Evolutionary conservation across 2,888 invertebrate species (phyloP).

Genomic region (Protonemura montana): DNA sequence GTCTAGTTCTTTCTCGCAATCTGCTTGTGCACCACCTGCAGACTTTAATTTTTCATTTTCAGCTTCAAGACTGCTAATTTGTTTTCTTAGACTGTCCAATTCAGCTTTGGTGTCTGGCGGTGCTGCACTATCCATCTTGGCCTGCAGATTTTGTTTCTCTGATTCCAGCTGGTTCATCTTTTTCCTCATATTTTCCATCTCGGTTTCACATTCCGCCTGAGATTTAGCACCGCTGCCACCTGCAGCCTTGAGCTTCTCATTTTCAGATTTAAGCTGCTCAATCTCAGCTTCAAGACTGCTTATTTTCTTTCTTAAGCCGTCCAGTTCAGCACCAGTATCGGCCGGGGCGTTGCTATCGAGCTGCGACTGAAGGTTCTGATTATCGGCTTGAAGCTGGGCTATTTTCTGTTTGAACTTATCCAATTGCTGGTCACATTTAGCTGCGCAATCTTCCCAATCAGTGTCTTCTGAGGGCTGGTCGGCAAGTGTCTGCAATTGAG

Average conservation of each 20-base stretch:
- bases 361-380: background rate
- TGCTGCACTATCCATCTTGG: background rate
- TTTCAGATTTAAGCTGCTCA: background rate
- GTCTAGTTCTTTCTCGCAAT: background rate
- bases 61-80: background rate
- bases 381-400: background rate
- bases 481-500: background rate
- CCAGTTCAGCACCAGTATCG: background rate
- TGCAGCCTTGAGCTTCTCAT: background rate
- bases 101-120: background rate
- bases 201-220: background rate
- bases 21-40: background rate
- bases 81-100: background rate
- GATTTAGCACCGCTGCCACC: background rate
- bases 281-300: background rate
- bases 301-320: background rate
- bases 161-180: background rate
- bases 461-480: too few relatives aligned
- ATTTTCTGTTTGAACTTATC: constrained; percentile 15
- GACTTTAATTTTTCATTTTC: background rate
- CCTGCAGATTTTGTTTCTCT: background rate
- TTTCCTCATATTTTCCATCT: background rate
- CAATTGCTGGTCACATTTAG: background rate
- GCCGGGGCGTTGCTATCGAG: background rate
- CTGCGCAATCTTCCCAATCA: background rate